Evolutionary conservation across 2,888 invertebrate species (phyloP).

Genomic region (Pedicia rivosa): DNA sequence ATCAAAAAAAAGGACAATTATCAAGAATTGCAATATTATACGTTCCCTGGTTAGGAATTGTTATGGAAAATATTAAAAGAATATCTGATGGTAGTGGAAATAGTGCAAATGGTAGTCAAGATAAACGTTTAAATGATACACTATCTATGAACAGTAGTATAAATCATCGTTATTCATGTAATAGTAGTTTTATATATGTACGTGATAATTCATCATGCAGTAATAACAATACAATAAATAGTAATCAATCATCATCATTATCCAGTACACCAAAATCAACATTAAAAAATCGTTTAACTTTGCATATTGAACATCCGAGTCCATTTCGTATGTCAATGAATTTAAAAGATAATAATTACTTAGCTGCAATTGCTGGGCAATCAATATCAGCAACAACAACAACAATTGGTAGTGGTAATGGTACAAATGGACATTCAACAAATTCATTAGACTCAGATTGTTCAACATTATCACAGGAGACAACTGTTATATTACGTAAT

Average conservation of each 20-base stretch:
- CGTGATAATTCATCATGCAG: slow-evolving; percentile 31
- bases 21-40: slow-evolving; percentile 79
- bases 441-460: slow-evolving; percentile 61
- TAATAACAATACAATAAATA: slow-evolving; percentile 14
- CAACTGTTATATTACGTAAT: slow-evolving; percentile 27
- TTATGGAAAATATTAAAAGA: slow-evolving; percentile 73
- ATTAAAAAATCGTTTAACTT: slow-evolving; percentile 43
- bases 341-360: slow-evolving; percentile 57
- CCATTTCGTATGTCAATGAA: slow-evolving; percentile 53
- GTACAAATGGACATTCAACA: slow-evolving; percentile 52
- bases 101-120: too few relatives aligned
- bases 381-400: too few relatives aligned
- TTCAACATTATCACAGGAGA: slow-evolving; percentile 41
- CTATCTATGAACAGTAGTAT: slow-evolving; percentile 26
- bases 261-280: slow-evolving; percentile 37
- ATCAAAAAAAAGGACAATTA: slow-evolving; percentile 62
- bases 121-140: slow-evolving; percentile 24
- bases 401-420: too few relatives aligned
- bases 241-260: slow-evolving; percentile 23
- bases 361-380: slow-evolving; percentile 56
- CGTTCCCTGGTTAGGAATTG: slow-evolving; percentile 77
- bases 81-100: slow-evolving; percentile 37
- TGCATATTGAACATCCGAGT: slow-evolving; percentile 55
- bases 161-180: slow-evolving; percentile 39
- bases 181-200: slow-evolving; percentile 39